Evolutionary conservation across 2,113 vertebrate genomes (phyloP), one percentile per base, ranked within the genome.

Genomic region (Hiodon alosoides): DNA sequence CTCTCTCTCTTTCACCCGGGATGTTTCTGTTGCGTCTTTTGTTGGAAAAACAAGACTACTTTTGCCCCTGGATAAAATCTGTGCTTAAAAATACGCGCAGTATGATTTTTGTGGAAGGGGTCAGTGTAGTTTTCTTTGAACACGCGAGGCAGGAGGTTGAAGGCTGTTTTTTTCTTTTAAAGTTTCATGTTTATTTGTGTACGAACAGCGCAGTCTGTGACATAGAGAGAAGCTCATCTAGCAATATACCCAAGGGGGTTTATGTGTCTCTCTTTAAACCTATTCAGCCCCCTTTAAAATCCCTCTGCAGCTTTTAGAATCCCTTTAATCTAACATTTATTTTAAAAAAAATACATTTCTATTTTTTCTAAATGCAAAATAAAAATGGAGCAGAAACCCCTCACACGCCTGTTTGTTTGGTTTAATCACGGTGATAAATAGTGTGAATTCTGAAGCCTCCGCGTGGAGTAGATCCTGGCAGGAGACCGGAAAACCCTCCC

Each of bases 141-240:
- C 10, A 47, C 0, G 3, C 4, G 31, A 6, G 48, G 66, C 17
- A 48, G 51, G 66, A 14, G 59, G 10, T 4, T 4, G 60, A 3
- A 11, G 16, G 13, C 13, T 17, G 16, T 48, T 53, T 62, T n/a
- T 4, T 50, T 9, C 47, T 52, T 72, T 72, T 72, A 10, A 71
- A 57, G 17, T 31, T 46, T 46, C 7, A 4, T 46, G 17, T 72
- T 62, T 72, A 62, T 14, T 72, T 53, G 92, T 91, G 92, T 92
- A 93, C 31, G 92, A 92, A 93, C 72, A 54, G 62, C 79, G 50
- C 9, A 16, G 62, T 5, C 48, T 10, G 58, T 59, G 10, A 14
- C 48, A 69, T 7, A n/a, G 46, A 16, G 11, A 51, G 59, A 9
- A 16, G 5, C n/a, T 8, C 17, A 51, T 60, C 47, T 10, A 51